Percentiles rank a stretch among this genome's conserved stretches.
Evolutionary conservation across 1,140 invertebrate species (phyloP).

Genomic region (Lethocerus indicus): DNA sequence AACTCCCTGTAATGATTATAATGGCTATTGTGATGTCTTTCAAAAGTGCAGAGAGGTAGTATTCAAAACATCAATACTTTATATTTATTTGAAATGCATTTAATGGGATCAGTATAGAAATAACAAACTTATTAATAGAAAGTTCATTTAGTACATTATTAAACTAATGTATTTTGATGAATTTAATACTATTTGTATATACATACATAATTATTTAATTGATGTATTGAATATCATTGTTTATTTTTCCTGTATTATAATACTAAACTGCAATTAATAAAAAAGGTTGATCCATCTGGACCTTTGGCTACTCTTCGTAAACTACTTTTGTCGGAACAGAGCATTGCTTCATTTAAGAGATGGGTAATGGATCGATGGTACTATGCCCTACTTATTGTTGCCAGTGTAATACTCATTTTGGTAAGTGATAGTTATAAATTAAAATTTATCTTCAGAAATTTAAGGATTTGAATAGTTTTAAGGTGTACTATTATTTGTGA

Average conservation of each 20-base stretch:
- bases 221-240: no score
- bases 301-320: slow-evolving; percentile 79
- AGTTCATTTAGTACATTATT: no score
- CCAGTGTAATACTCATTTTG: slow-evolving; percentile 55
- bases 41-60: slow-evolving; percentile 80
- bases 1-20: slow-evolving; percentile 95
- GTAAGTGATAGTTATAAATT: slow-evolving; percentile 35
- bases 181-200: no score
- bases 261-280: no score
- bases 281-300: slow-evolving; percentile 84
- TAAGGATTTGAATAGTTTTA: no score
- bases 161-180: no score
- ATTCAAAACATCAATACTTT: neutral
- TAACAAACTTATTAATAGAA: no score
- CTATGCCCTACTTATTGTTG: slow-evolving; percentile 52
- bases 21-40: slow-evolving; percentile 98
- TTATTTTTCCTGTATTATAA: no score
- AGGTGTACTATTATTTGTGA: no score
- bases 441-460: no score
- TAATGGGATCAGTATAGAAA: no score
- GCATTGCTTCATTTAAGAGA: slow-evolving; percentile 62
- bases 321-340: slow-evolving; percentile 73
- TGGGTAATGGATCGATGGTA: slow-evolving; percentile 79
- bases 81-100: neutral
- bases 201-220: no score